Evolutionary conservation across 1,140 invertebrate species (phyloP).

Genomic region (Ceratosolen solmsi): DNA sequence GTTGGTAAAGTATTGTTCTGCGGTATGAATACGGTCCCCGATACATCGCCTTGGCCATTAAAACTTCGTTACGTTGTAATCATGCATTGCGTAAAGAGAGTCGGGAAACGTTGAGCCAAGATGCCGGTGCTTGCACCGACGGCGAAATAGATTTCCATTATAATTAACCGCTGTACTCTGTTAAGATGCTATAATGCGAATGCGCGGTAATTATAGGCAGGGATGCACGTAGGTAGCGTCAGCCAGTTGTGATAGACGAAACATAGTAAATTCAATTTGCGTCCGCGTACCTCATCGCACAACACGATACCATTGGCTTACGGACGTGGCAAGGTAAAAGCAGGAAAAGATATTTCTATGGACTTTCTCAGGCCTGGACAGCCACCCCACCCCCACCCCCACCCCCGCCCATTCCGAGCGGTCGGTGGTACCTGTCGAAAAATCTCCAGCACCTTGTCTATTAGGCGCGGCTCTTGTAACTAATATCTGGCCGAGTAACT

Average conservation of each 20-base stretch:
- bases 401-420: background rate
- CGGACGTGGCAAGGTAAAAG: background rate
- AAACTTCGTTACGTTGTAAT: background rate
- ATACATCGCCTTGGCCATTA: background rate
- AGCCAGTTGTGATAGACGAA: background rate
- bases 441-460: background rate
- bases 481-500: background rate
- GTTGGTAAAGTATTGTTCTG: background rate
- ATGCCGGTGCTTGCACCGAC: background rate
- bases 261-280: background rate
- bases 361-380: background rate
- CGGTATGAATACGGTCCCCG: background rate
- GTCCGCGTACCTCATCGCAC: background rate
- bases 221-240: background rate
- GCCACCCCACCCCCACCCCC: background rate
- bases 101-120: background rate
- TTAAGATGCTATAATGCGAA: background rate
- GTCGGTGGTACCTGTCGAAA: background rate
- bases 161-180: background rate
- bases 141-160: slow-evolving; percentile 10
- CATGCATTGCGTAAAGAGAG: background rate
- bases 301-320: too few species aligned
- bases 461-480: background rate
- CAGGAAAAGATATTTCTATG: background rate
- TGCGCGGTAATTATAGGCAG: background rate